Conservation (phyloP, 2,888 invertebrate genomes). For the Selenia dentaria region DNA sequence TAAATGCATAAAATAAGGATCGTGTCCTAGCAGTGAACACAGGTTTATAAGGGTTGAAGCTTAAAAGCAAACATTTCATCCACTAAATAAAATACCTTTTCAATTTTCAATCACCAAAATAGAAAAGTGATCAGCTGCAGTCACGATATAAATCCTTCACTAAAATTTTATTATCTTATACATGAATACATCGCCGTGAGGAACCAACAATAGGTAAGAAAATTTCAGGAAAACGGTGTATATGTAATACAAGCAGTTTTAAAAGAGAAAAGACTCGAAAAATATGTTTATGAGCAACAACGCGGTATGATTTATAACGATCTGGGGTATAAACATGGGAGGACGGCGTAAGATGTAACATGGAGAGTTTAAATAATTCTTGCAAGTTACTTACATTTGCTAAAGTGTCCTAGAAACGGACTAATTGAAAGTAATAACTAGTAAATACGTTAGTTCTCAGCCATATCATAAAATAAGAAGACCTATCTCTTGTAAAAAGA, state of each 20-base stretch:
- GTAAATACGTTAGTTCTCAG: too few relatives aligned
- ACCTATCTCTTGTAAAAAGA: too few relatives aligned
- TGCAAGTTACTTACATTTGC: not conserved
- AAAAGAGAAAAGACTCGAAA: constrained; percentile 68
- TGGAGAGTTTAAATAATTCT: not conserved
- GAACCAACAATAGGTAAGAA: not conserved
- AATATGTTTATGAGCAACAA: constrained; percentile 79
- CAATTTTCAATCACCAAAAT: constrained; percentile 11
- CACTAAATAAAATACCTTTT: too few relatives aligned
- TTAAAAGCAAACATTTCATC: too few relatives aligned
- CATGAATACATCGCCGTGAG: not conserved
- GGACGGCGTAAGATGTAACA: not conserved
- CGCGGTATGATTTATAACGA: constrained; percentile 78
- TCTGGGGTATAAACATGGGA: constrained; percentile 43
- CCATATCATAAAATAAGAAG: too few relatives aligned
- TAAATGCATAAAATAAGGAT: too few relatives aligned
- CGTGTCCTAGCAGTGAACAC: too few relatives aligned
- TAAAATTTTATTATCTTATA: too few relatives aligned
- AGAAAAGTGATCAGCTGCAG: constrained; percentile 17
- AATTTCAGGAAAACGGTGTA: constrained; percentile 14
- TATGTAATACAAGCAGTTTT: constrained; percentile 60
- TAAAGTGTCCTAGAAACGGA: too few relatives aligned
- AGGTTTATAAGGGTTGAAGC: too few relatives aligned
- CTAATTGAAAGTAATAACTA: too few relatives aligned
- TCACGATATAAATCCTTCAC: constrained; percentile 6